Conservation (phyloP, 2,888 invertebrate genomes). For the Drosophila acutilabella region DNA sequence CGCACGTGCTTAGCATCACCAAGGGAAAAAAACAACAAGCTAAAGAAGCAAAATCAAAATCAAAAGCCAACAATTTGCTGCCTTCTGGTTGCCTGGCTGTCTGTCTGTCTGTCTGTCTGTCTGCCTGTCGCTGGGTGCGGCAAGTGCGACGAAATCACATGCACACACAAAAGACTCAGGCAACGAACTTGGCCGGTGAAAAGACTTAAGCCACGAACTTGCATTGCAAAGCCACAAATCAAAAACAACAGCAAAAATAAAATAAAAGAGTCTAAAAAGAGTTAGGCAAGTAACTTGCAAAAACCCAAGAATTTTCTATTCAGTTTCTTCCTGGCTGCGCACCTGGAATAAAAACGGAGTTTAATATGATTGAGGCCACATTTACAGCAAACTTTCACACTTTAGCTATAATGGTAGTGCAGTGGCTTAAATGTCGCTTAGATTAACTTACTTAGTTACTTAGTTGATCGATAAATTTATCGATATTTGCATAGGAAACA, state of each 20-base stretch:
- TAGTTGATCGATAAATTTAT: no score
- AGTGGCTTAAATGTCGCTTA: no score
- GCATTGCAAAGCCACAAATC: neutral
- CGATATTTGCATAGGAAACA: no score
- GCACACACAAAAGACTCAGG: constrained; percentile 35
- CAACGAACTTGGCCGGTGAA: constrained; percentile 39
- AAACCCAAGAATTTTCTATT: constrained; percentile 3
- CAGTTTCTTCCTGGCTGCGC: constrained; percentile 14
- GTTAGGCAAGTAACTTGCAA: constrained; percentile 57
- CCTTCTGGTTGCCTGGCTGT: neutral
- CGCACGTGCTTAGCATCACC: constrained; percentile 50
- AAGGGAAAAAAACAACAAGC: no score
- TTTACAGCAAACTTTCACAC: neutral
- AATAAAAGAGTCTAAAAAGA: constrained; percentile 45
- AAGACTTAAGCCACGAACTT: constrained; percentile 57
- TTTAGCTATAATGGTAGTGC: constrained; percentile 29
- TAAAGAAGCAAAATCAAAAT: constrained; percentile 9
- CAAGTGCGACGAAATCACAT: constrained; percentile 8
- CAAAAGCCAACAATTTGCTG: constrained; percentile 30
- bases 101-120: neutral
- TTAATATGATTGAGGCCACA: constrained; percentile 45
- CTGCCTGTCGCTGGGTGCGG: constrained; percentile 26
- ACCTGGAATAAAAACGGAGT: neutral
- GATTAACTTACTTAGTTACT: no score
- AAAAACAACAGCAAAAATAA: neutral